These are phyloP conservation scores for Mesocricetus auratus DNA, from an alignment of 2,113 vertebrate genomes.

Conservation along the genomic window DNA sequence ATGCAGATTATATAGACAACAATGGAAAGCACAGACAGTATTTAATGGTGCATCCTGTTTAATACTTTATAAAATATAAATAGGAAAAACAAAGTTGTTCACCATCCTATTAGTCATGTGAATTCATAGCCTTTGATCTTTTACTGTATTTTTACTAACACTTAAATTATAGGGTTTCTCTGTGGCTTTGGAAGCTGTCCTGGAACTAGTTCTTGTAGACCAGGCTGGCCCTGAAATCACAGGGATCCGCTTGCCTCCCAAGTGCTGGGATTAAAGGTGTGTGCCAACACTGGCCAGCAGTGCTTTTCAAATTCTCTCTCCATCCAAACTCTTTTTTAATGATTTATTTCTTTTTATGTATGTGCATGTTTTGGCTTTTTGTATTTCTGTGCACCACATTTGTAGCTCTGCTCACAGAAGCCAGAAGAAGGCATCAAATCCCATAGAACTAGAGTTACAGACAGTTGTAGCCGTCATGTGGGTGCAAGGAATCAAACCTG, in stretches of 20 bases:
- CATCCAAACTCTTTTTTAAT: not conserved
- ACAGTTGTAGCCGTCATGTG: not conserved
- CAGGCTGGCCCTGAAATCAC: no score
- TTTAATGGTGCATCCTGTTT: not conserved
- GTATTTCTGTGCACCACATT: not conserved
- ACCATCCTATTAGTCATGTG: not conserved
- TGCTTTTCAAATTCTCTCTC: slow-evolving; percentile 44
- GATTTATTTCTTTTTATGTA: not conserved
- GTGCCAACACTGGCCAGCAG: no score
- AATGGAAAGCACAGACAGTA: not conserved
- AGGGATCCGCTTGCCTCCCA: no score
- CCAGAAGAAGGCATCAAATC: not conserved
- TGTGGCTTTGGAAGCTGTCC: no score
- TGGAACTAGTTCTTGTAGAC: no score
- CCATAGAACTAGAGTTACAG: not conserved
- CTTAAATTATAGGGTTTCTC: not conserved
- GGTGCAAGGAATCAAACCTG: not conserved
- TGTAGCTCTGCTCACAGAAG: not conserved
- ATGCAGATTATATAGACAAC: not conserved
- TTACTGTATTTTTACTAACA: not conserved
- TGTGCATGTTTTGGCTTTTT: not conserved
- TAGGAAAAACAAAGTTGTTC: not conserved
- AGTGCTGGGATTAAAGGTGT: no score
- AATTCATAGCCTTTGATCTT: slow-evolving; percentile 21
- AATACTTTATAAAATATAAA: slow-evolving; percentile 40